Conservation (phyloP, 2,888 invertebrate species). For the Anoplius nigerrimus region DNA sequence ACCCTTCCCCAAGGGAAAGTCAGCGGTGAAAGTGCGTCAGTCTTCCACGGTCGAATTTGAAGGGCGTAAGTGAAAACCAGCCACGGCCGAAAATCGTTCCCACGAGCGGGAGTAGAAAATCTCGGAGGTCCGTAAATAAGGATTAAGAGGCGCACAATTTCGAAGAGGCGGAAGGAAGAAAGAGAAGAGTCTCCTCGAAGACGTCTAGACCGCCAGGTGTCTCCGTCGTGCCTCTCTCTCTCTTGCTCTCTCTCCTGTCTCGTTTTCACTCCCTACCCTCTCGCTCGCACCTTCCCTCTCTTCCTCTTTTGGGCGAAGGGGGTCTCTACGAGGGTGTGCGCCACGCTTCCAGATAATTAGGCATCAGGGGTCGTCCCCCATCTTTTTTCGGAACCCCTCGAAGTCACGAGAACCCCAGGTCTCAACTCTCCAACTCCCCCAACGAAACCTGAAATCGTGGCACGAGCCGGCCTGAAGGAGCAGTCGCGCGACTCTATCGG, state of each 20-base stretch:
- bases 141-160: not conserved
- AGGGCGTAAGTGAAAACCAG: no score
- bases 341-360: slow-evolving; percentile 63
- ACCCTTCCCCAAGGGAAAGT: no score
- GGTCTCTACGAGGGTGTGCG: slow-evolving; percentile 56
- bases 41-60: no score
- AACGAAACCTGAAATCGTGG: slow-evolving; percentile 55
- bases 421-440: slow-evolving; percentile 50
- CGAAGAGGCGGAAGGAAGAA: not conserved
- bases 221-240: slow-evolving; percentile 17
- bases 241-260: no score
- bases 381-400: slow-evolving; percentile 47
- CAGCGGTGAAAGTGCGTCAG: no score
- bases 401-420: slow-evolving; percentile 47
- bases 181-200: slow-evolving; percentile 29
- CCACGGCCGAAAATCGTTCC: not conserved
- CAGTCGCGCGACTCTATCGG: slow-evolving; percentile 7
- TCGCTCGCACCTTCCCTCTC: no score
- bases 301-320: slow-evolving; percentile 20
- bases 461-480: slow-evolving; percentile 55
- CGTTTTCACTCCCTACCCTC: no score
- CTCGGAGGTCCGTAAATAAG: not conserved
- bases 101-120: no score
- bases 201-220: slow-evolving; percentile 65
- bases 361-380: slow-evolving; percentile 50